Percentiles rank a stretch among this genome's conserved stretches.
These are phyloP conservation scores for Prunella fulvescens DNA, from an alignment of 2,113 vertebrate species.

Conservation along the genomic window DNA sequence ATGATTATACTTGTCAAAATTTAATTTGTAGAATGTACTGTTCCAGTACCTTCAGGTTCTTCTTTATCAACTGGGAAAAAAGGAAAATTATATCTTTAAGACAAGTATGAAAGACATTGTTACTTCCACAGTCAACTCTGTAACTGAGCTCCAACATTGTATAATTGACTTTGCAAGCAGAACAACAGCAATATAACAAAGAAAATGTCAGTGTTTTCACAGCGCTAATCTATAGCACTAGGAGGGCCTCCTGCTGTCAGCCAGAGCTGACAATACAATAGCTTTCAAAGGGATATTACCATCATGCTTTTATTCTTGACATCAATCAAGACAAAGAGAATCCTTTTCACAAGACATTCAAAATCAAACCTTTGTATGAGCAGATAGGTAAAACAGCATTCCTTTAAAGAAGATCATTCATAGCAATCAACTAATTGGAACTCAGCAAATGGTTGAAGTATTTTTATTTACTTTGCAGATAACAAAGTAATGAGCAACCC, in stretches of 20 bases:
- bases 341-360: slow-evolving; percentile 79
- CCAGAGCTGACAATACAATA: slow-evolving; percentile 79
- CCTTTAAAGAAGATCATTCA: slow-evolving; percentile 68
- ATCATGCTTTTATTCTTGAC: slow-evolving; percentile 81
- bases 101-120: slow-evolving; percentile 71
- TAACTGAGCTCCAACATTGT: slow-evolving; percentile 78
- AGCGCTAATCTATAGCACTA: slow-evolving; percentile 80
- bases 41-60: slow-evolving; percentile 52
- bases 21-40: slow-evolving; percentile 63
- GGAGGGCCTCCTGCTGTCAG: slow-evolving; percentile 79
- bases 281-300: slow-evolving; percentile 83
- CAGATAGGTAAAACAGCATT: slow-evolving; percentile 74
- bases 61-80: slow-evolving; percentile 64
- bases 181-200: slow-evolving; percentile 80
- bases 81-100: slow-evolving; percentile 76
- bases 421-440: slow-evolving; percentile 77
- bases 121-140: slow-evolving; percentile 76
- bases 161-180: slow-evolving; percentile 81
- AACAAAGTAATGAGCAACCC: slow-evolving; percentile 36
- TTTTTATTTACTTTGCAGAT: slow-evolving; percentile 75
- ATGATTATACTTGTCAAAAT: slow-evolving; percentile 65
- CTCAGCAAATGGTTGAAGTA: slow-evolving; percentile 66
- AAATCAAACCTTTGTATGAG: slow-evolving; percentile 75
- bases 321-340: slow-evolving; percentile 84
- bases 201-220: slow-evolving; percentile 80